Base-by-base conservation (phyloP, 2,797 vertebrate species). In the Leucoraja ocellata region DNA sequence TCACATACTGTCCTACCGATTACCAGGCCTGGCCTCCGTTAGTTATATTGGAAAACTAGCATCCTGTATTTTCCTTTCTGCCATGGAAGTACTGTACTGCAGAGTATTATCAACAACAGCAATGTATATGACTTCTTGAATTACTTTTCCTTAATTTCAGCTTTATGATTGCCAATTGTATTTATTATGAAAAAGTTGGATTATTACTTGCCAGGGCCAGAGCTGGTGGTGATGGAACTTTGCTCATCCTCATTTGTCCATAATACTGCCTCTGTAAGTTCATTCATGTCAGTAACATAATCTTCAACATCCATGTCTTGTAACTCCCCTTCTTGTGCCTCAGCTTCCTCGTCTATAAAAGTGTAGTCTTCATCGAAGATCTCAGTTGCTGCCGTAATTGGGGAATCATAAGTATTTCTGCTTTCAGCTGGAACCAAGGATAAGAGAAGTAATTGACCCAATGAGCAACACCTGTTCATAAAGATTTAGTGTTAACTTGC, bases 131-230 rank as follows among this genome's bases (percentile, higher is more conserved):
- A 36, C 84, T 28, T 86, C 58, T 32, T 61, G n/a, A 32, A 1
- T n/a, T 65, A 61, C 14, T 16, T 32, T 88, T 88, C 13, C 61
- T 88, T 21, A 68, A 65, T 88, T 7, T 88, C 61, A 88, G 7
- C 36, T 36, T 21, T 68, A 9, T 68, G 58, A n/a, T 63, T 36
- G 3, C 13, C 18, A 77, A 88, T 65, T 65, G 36, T 21, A 6
- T 68, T 68, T 28, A 88, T 36, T 54, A 73, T 84, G 32, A 93
- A 25, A 54, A 93, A 86, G 39, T 25, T 84, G 83, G 93, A 94
- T 8, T 25, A 94, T 94, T 94, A 94, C 93, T 93, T 95, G 81
- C 61, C 94, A 94, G 93, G 61, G 93, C 84, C 68, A 93, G 94
- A 74, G 71, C 71, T 92, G 39, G 71, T 73, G 90, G 76, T 92